Evolutionary conservation across 1,140 invertebrate genomes (phyloP).

Genomic region (Acromyrmex charruanus): DNA sequence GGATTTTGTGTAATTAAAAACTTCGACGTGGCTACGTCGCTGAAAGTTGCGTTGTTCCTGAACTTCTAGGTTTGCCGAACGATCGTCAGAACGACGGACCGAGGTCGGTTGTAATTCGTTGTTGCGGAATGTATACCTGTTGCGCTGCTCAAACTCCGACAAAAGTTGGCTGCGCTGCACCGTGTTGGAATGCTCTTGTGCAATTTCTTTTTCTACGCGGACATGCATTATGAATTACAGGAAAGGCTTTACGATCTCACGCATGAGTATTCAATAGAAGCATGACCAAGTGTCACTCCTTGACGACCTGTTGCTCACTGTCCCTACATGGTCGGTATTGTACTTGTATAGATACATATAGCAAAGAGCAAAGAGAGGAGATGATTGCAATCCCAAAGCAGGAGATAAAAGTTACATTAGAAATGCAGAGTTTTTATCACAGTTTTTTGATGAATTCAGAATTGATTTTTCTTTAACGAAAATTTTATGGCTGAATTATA

Average conservation of each 20-base stretch:
- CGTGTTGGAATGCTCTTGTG: neutral
- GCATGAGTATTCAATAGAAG: slow-evolving; percentile 26
- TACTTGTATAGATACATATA: neutral
- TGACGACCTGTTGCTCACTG: slow-evolving; percentile 51
- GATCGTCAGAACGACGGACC: neutral
- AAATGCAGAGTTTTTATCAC: neutral
- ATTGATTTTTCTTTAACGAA: neutral
- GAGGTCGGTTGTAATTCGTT: slow-evolving; percentile 24
- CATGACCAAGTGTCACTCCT: slow-evolving; percentile 32
- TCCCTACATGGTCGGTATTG: neutral
- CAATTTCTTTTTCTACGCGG: slow-evolving; percentile 35
- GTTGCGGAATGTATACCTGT: slow-evolving; percentile 62
- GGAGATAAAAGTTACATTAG: neutral
- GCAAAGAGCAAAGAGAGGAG: neutral
- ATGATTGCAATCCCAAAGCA: neutral
- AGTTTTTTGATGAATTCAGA: neutral
- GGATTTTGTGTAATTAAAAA: slow-evolving; percentile 69
- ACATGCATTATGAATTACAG: neutral
- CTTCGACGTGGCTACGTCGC: slow-evolving; percentile 26
- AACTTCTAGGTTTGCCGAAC: slow-evolving; percentile 11
- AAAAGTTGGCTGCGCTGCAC: neutral
- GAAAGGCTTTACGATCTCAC: slow-evolving; percentile 15
- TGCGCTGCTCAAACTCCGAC: slow-evolving; percentile 40
- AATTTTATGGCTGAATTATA: neutral
- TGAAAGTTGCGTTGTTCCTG: slow-evolving; percentile 9